Base-by-base conservation (phyloP, 2,888 invertebrate genomes). In the Monoplex corrugatus region DNA sequence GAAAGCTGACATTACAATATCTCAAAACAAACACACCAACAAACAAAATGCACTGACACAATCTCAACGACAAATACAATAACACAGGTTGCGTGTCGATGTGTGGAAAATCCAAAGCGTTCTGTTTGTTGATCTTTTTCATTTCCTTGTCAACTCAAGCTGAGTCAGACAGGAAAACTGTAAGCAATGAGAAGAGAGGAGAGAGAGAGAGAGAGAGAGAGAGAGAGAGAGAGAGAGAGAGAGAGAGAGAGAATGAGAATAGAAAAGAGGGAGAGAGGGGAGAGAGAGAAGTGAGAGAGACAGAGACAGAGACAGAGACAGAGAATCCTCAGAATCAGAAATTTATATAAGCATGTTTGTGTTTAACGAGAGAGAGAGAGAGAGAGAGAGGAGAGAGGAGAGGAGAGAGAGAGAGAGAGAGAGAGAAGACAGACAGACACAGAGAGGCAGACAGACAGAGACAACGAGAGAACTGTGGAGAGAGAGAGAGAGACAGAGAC, bases 171-270 rank as follows among this genome's bases (percentile, higher is more conserved):
- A 68, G 23, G 28, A 28, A 13, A n/a, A 68, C 3, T 5, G 23
- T 23, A n/a, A 68, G 23, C 5, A 28, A 68, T 5, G 23, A 16
- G 19, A 2, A 3, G 19, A 75, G 75, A 83, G 83, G 72, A 72
- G 72, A n/a, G 72, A n/a, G 72, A n/a, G 72, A n/a, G 72, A n/a
- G n/a, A n/a, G 44, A 40, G 6, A 50, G 57, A 32, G 84, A 84
- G 45, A 84, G 84, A 84, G 84, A 84, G 84, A 84, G 84, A 84
- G 84, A 84, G 84, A 45, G 45, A 84, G 84, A 84, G 84, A 84
- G 50, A 45, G 50, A 45, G 57, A 50, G 84, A 84, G 84, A 45
- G 84, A 84, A 50, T 50, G 84, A 84, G 84, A 84, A 50, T 50
- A 50, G 35, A 35, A 75, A 35, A 75, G 75, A 75, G 75, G 35